Evolutionary conservation across 1,140 invertebrate species (phyloP).

Genomic region (Trigoniulus corallinus): DNA sequence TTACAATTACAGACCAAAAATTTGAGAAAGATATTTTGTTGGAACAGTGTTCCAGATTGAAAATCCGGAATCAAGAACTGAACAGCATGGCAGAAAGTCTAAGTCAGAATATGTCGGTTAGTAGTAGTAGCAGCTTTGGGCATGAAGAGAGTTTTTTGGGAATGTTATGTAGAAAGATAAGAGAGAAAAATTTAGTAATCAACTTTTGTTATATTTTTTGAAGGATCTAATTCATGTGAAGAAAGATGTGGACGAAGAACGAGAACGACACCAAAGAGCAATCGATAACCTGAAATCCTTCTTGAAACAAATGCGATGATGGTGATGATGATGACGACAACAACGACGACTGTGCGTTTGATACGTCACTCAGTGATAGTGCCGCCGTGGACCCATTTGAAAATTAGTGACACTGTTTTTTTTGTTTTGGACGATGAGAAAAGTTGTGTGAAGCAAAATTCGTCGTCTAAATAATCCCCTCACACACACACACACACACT

Average conservation of each 20-base stretch:
- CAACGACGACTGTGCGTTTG: too few species aligned
- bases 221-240: constrained; percentile 1
- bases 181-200: background rate
- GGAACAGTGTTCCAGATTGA: background rate
- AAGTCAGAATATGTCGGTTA: constrained; percentile 5
- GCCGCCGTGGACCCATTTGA: too few species aligned
- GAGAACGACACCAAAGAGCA: background rate
- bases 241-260: constrained; percentile 3
- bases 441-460: too few species aligned
- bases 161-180: background rate
- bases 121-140: background rate
- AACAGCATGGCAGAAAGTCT: background rate
- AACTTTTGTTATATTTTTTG: background rate
- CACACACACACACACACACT: too few species aligned
- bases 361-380: too few species aligned
- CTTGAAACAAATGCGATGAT: background rate
- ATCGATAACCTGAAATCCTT: constrained; percentile 6
- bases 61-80: background rate
- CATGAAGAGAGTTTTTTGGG: background rate
- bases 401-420: too few species aligned
- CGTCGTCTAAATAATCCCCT: too few species aligned
- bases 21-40: constrained; percentile 3
- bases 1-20: constrained; percentile 4
- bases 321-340: too few species aligned
- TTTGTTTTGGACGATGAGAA: too few species aligned